These are phyloP conservation scores for Forbesichthys papilliferus DNA, from an alignment of 2,113 vertebrate genomes.

Conservation along the genomic window DNA sequence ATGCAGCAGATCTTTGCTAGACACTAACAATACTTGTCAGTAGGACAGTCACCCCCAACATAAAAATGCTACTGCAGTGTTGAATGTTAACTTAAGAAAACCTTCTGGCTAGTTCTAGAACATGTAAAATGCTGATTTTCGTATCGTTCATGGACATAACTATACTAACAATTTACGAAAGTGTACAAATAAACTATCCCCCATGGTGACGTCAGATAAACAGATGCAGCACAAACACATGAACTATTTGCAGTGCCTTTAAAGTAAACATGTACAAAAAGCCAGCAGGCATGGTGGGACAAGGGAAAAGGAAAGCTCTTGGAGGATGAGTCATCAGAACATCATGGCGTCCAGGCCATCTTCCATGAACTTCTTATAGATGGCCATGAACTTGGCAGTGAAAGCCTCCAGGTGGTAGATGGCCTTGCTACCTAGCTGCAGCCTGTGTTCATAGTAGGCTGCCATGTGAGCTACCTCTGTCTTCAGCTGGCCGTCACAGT, in stretches of 20 bases:
- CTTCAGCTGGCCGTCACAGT: constrained; percentile 97
- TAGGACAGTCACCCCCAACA: no score
- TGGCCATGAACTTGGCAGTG: constrained; percentile 95
- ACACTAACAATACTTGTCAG: no score
- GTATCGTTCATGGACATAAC: neutral
- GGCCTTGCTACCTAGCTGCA: constrained; percentile 94
- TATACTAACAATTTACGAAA: neutral
- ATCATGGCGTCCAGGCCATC: constrained; percentile 94
- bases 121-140: neutral
- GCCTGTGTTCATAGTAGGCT: constrained; percentile 90
- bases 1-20: no score
- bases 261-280: no score
- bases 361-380: constrained; percentile 99
- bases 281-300: no score
- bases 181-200: no score
- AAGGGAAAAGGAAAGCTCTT: no score
- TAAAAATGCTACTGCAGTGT: no score
- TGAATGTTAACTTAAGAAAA: no score
- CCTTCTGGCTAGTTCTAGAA: constrained; percentile 2
- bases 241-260: no score
- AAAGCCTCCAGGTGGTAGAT: constrained; percentile 98
- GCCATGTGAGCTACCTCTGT: constrained; percentile 93
- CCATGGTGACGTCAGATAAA: no score
- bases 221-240: no score
- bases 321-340: constrained; percentile 72